Percentiles rank a stretch among this genome's conserved stretches.
Conservation (phyloP, 1,140 invertebrate species). For the Ectropis grisescens region DNA sequence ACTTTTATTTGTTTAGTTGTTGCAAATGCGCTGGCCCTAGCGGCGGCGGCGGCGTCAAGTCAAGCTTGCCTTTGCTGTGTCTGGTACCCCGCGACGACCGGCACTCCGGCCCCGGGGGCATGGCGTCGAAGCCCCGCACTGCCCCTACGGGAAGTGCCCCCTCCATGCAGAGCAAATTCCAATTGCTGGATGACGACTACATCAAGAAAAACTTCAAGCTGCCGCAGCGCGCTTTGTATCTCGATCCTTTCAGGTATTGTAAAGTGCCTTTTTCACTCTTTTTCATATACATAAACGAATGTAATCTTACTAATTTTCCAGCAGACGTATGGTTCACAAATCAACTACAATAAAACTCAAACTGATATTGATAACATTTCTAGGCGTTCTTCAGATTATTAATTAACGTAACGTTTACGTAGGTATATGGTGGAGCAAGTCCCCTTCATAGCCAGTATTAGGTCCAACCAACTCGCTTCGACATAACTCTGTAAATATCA, state of each 20-base stretch:
- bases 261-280: neutral
- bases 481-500: too few relatives aligned
- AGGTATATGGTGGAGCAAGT: too few relatives aligned
- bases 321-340: too few relatives aligned
- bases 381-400: too few relatives aligned
- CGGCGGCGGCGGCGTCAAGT: conserved; percentile 10
- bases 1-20: too few relatives aligned
- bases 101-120: neutral
- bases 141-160: conserved; percentile 2
- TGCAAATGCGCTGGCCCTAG: conserved; percentile 20
- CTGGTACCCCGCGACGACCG: conserved; percentile 38
- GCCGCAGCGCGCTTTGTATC: conserved; percentile 34
- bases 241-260: conserved; percentile 41
- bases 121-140: conserved; percentile 4
- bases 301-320: too few relatives aligned
- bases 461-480: too few relatives aligned
- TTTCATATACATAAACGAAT: too few relatives aligned
- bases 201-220: conserved; percentile 50
- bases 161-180: conserved; percentile 15
- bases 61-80: conserved; percentile 34
- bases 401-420: too few relatives aligned
- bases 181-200: conserved; percentile 39
- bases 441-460: too few relatives aligned
- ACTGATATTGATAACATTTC: too few relatives aligned
- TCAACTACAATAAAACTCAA: too few relatives aligned